phyloP scores from a whole-genome alignment of 1,140 invertebrate genomes.

The Coptotermes formosanus region DNA sequence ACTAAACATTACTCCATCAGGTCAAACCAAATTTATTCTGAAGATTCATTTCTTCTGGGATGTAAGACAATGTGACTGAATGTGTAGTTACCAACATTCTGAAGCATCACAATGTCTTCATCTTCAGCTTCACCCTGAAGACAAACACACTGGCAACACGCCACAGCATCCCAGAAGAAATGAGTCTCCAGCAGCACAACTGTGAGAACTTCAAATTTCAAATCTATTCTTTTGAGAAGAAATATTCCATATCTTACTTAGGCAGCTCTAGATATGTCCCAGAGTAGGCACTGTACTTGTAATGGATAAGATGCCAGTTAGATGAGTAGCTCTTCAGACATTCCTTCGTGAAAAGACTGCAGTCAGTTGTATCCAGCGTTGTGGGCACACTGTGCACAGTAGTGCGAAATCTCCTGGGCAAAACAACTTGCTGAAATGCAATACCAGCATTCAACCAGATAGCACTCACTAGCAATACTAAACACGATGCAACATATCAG shows the following conservation, averaged over 20 bases:
- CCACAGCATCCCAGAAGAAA: too few species aligned
- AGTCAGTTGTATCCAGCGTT: conserved; percentile 50
- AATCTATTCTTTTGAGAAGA: neutral
- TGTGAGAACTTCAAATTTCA: too few species aligned
- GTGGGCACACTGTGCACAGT: conserved; percentile 67
- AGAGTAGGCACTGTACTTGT: conserved; percentile 83
- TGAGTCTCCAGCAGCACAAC: too few species aligned
- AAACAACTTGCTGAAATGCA: conserved; percentile 67
- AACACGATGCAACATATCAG: too few species aligned
- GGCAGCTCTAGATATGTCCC: conserved; percentile 82
- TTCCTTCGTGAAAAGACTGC: conserved; percentile 77
- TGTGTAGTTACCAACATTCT: too few species aligned
- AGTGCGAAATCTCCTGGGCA: conserved; percentile 76
- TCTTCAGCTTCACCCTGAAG: too few species aligned
- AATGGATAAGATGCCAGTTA: conserved; percentile 84
- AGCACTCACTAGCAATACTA: neutral
- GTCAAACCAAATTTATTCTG: too few species aligned
- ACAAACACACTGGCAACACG: too few species aligned
- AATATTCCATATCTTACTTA: conserved; percentile 55
- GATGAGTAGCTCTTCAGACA: conserved; percentile 83
- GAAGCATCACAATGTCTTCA: too few species aligned
- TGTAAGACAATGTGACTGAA: too few species aligned
- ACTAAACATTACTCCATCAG: too few species aligned
- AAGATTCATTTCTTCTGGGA: too few species aligned
- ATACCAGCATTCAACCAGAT: neutral